Conservation (phyloP, 1,140 invertebrate species). For the Argopecten irradians region DNA sequence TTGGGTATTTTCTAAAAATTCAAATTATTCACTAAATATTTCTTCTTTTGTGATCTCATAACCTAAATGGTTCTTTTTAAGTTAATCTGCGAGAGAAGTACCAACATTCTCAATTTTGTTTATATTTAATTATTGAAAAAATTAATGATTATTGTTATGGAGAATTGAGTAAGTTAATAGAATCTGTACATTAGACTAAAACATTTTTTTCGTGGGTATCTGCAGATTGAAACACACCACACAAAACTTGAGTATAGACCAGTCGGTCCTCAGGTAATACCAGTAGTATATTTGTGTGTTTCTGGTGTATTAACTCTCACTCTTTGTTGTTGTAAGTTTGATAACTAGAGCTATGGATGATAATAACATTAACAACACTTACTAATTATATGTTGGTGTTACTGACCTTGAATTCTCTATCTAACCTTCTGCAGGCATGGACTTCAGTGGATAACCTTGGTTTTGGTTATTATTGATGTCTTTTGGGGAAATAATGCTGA, state of each 20-base stretch:
- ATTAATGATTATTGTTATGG: background rate
- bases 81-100: no score
- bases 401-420: background rate
- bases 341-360: background rate
- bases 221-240: background rate
- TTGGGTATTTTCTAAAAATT: no score
- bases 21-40: no score
- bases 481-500: no score
- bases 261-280: background rate
- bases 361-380: background rate
- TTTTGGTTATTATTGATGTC: no score
- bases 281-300: slow-evolving; percentile 11
- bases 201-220: background rate
- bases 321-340: background rate
- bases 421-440: background rate
- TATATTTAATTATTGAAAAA: no score
- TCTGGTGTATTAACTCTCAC: background rate
- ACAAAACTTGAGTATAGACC: background rate
- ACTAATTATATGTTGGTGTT: background rate
- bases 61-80: no score
- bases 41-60: no score
- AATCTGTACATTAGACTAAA: no score
- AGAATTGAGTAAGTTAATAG: background rate
- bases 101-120: no score
- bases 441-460: background rate